Evolutionary conservation across 1,140 invertebrate genomes (phyloP), one percentile per base, ranked within the genome.

Genomic region (Mercenaria mercenaria): DNA sequence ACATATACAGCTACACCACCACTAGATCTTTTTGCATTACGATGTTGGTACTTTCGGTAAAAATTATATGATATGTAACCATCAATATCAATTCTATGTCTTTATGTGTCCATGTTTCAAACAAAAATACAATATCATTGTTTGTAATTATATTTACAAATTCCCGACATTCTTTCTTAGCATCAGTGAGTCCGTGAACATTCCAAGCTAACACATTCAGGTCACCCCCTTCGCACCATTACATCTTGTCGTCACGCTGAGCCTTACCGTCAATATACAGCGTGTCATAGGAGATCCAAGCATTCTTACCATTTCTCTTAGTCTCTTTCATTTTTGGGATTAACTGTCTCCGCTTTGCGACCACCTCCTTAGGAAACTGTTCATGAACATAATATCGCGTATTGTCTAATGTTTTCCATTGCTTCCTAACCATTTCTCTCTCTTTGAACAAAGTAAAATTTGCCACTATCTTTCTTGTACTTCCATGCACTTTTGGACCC

Each of bases 211-310:
- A 34, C 15, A 82, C 37, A 18, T 37, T 10, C 77, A 81, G n/a
- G 20, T 81, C 79, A 81, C 34, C 50, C 79, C 32, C 52, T 4
- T 34, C 39, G 80, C 2, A 43, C 56, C 32, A 26, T 43, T 61
- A 82, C 23, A 56, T 50, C 34, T 43, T 32, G 18, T 23, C n/a
- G 18, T 47, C 18, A 10, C 43, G 43, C 43, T 47, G 43, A 13
- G 34, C 15, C 56, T 34, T 67, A 26, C 80, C n/a, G 39, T 82
- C 56, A n/a, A 64, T 26, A 82, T 37, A 82, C 34, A 64, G 20
- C 2, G 59, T 82, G 39, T 82, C 80, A 43, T 82, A 82, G 13
- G 80, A 32, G 23, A 82, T 82, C 80, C 80, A 82, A 59, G 52
- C 52, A 26, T 23, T 64, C 59, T 61, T 64, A 13, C 80, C 80